Conservation (phyloP, 1,140 invertebrate species). For the Xylocopa sonorina region DNA sequence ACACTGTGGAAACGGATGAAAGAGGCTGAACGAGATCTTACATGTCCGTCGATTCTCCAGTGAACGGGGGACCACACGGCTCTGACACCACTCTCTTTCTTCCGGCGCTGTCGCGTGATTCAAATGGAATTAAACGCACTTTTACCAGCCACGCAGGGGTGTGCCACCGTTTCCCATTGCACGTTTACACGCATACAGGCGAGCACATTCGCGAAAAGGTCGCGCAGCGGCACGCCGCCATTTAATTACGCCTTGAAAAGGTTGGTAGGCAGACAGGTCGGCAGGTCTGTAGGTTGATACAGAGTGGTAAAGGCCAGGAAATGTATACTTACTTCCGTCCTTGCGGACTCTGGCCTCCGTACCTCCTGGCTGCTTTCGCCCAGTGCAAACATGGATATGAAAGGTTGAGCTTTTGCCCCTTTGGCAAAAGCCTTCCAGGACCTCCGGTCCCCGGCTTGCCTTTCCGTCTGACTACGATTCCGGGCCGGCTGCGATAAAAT, state of each 20-base stretch:
- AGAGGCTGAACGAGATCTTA: conserved; percentile 43
- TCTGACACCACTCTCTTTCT: conserved; percentile 24
- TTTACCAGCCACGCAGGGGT: conserved; percentile 26
- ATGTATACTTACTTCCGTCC: conserved; percentile 50
- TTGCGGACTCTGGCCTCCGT: conserved; percentile 37
- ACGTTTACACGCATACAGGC: conserved; percentile 46
- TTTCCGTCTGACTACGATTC: conserved; percentile 39
- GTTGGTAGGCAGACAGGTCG: conserved; percentile 54
- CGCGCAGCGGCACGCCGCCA: conserved; percentile 42
- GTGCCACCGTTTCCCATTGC: conserved; percentile 17
- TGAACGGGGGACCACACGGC: conserved; percentile 33
- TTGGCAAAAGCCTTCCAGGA: conserved; percentile 58
- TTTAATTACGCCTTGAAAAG: conserved; percentile 65
- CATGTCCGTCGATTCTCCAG: conserved; percentile 46
- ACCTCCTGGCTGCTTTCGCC: conserved; percentile 41
- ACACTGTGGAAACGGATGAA: not conserved
- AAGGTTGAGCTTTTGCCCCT: conserved; percentile 55
- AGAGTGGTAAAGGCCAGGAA: conserved; percentile 47
- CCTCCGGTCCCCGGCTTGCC: conserved; percentile 29
- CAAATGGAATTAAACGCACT: conserved; percentile 55
- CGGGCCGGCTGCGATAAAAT: conserved; percentile 62
- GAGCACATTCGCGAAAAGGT: conserved; percentile 39
- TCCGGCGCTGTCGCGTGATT: conserved; percentile 4
- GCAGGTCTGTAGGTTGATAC: conserved; percentile 46
- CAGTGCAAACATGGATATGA: conserved; percentile 63